Conservation (phyloP, 2,888 invertebrate genomes). For the Apotomis capreana region DNA sequence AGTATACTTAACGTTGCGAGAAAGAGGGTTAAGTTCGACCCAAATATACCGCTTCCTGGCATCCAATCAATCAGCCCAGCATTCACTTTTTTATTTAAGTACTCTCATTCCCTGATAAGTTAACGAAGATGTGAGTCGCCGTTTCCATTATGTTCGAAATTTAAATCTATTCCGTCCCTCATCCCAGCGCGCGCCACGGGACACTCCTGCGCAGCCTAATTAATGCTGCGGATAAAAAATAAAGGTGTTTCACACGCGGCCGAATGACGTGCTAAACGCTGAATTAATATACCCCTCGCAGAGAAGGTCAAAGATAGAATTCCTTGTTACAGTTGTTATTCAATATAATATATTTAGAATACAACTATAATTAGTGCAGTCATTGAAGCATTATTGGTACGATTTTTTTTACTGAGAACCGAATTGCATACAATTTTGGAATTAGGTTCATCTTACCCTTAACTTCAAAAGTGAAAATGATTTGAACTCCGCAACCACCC, state of each 20-base stretch:
- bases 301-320: constrained; percentile 44
- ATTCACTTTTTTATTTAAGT: not conserved
- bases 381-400: no score
- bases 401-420: no score
- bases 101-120: not conserved
- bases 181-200: constrained; percentile 67
- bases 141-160: constrained; percentile 24
- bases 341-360: no score
- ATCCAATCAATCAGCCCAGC: not conserved
- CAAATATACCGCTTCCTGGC: not conserved
- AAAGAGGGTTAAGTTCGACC: no score
- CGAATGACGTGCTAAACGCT: constrained; percentile 59
- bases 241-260: constrained; percentile 62
- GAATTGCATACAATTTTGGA: no score
- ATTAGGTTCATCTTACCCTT: no score
- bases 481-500: no score
- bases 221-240: constrained; percentile 52
- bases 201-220: constrained; percentile 51
- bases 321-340: not conserved
- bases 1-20: no score
- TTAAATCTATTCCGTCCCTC: constrained; percentile 44
- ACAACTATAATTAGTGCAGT: no score
- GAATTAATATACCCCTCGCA: constrained; percentile 56
- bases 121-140: constrained; percentile 12
- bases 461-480: no score